These are phyloP conservation scores for Oreortyx pictus DNA, from an alignment of 2,797 vertebrate genomes.

Conservation along the genomic window DNA sequence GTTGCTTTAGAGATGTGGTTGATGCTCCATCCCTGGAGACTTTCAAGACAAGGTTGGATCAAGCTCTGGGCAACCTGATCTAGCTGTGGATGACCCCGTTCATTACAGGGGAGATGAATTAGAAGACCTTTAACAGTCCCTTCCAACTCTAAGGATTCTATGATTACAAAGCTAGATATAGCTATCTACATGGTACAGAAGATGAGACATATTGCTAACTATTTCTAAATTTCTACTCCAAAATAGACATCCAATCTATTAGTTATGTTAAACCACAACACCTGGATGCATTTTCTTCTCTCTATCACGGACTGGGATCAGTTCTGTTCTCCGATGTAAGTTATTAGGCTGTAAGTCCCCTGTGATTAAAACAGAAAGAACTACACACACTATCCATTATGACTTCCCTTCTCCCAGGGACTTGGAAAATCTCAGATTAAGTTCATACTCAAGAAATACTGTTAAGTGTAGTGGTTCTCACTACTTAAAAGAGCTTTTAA, in stretches of 20 bases:
- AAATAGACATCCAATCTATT: neutral
- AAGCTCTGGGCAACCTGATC: too few relatives aligned
- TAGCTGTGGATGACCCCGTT: too few relatives aligned
- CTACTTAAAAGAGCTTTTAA: neutral
- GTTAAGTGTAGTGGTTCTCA: neutral
- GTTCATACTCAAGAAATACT: neutral
- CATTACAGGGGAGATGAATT: too few relatives aligned
- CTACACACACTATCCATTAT: neutral
- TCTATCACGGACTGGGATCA: neutral
- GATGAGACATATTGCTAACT: neutral
- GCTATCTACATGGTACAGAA: neutral
- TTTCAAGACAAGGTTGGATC: too few relatives aligned
- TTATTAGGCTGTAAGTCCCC: neutral
- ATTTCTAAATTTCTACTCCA: neutral
- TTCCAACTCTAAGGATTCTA: neutral
- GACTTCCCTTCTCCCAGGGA: neutral
- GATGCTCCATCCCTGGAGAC: too few relatives aligned
- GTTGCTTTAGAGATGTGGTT: too few relatives aligned
- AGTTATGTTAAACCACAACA: neutral
- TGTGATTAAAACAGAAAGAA: neutral
- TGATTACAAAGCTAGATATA: neutral
- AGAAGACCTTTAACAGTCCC: too few relatives aligned
- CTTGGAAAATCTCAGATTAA: neutral
- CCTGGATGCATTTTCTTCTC: neutral
- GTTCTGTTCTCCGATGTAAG: neutral